Base-by-base conservation (phyloP, 2,888 invertebrate species). In the Noctua pronuba region DNA sequence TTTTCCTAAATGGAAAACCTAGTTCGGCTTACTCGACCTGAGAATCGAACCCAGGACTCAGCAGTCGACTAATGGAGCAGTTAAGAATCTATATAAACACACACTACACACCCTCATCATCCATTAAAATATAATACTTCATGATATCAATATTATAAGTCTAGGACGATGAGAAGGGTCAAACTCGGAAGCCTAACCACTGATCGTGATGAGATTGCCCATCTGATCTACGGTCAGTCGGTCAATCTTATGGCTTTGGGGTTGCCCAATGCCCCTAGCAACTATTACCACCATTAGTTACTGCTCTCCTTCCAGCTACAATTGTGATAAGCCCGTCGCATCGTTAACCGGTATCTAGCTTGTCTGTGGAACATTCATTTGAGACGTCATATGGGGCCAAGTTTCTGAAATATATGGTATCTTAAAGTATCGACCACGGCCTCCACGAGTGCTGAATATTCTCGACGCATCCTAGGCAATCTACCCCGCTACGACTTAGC, bases 171-270 rank as follows among this genome's bases (percentile, higher is more conserved):
- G 11, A 64, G 77, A 64, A 69, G 44, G 77, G 62, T 55, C 13
- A 49, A 7, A 49, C 24, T 10, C 41, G 28, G 35, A 77, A 35
- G 41, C 62, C 41, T n/a, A n/a, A 62, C 52, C 49, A 24, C 11
- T 46, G 52, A 52, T 62, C 38, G 13, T 77, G 58, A 60, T 66
- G 76, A 46, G 64, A 21, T 55, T 21, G 38, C 2, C 24, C 52
- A 65, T 55, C 70, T 65, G 55, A 49, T 72, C 46, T 24, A 35
- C 49, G 18, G 31, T 66, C 55, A 49, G 49, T 28, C 21, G 60
- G 60, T 35, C 10, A 62, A 35, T 35, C 21, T 77, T 69, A 65
- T 72, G 55, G 31, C n/a, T 49, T 71, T 79, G 1, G 21, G 65
- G 64, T 46, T 28, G 28, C 35, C 16, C 64, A 58, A 49, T 16